Conservation (phyloP, 2,797 vertebrate species). For the Epinephelus coioides region DNA sequence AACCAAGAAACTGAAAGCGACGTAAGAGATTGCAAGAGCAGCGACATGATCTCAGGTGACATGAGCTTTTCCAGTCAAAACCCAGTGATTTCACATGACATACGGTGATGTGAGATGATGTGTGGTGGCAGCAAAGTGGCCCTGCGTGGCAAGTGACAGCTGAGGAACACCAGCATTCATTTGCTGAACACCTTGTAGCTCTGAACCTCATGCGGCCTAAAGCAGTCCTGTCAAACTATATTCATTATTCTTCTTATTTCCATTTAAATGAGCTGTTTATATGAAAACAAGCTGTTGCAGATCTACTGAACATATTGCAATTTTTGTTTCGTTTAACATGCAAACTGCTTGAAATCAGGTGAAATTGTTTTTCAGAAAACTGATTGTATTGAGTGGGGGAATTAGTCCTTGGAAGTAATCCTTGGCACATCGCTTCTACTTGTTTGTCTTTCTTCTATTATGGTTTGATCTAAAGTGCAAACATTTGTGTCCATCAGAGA, state of each 20-base stretch:
- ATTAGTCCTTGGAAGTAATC: not conserved
- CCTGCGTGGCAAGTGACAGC: not conserved
- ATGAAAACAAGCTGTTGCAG: not conserved
- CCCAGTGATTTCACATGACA: not conserved
- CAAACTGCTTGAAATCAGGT: not conserved
- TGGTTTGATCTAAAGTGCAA: not conserved
- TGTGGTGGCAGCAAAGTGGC: not conserved
- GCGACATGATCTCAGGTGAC: too few species aligned
- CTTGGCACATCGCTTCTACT: not conserved
- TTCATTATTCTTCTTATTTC: conserved; percentile 22
- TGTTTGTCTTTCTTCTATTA: not conserved
- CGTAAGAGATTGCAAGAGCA: not conserved
- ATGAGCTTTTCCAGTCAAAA: too few species aligned
- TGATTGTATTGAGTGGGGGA: accelerated
- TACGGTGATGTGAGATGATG: not conserved
- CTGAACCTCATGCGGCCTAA: too few species aligned
- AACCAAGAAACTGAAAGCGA: not conserved
- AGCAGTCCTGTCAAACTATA: not conserved
- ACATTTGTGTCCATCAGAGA: not conserved
- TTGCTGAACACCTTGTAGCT: too few species aligned
- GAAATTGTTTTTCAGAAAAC: not conserved
- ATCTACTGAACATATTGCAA: not conserved
- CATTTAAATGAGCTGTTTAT: conserved; percentile 32
- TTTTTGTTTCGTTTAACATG: not conserved
- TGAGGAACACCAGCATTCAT: not conserved